Evolutionary conservation across 2,888 invertebrate species (phyloP).

Genomic region (Aleiodes leptofemur): DNA sequence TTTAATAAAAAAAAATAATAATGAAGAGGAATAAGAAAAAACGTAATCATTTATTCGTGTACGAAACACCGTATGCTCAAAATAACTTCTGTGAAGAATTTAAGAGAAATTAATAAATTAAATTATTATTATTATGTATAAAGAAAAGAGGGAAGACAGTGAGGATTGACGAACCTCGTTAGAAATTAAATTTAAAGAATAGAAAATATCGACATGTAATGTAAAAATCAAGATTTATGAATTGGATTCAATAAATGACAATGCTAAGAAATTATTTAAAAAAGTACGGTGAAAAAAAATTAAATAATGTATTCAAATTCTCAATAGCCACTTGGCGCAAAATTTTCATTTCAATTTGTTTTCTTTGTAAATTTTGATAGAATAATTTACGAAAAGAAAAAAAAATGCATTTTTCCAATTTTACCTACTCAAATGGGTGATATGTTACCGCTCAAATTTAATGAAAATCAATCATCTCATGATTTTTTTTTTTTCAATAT

Average conservation of each 20-base stretch:
- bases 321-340: slow-evolving; percentile 34
- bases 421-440: slow-evolving; percentile 25
- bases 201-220: slow-evolving; percentile 13
- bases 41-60: slow-evolving; percentile 57
- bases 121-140: slow-evolving; percentile 21
- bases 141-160: slow-evolving; percentile 19
- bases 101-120: slow-evolving; percentile 40
- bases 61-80: slow-evolving; percentile 56
- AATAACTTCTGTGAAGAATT: slow-evolving; percentile 54
- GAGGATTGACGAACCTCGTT: slow-evolving; percentile 31
- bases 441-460: slow-evolving; percentile 38
- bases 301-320: slow-evolving; percentile 15
- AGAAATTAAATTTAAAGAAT: not conserved
- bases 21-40: slow-evolving; percentile 55
- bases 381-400: slow-evolving; percentile 26
- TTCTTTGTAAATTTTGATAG: slow-evolving; percentile 17
- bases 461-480: slow-evolving; percentile 8
- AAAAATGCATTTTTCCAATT: slow-evolving; percentile 29
- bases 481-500: slow-evolving; percentile 19
- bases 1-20: slow-evolving; percentile 52
- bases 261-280: slow-evolving; percentile 9
- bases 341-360: not conserved
- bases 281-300: not conserved
- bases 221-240: slow-evolving; percentile 25
- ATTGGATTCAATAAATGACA: slow-evolving; percentile 24